phyloP scores from a whole-genome alignment of 2,797 vertebrate species.

The Hephaestus fuliginosus region DNA sequence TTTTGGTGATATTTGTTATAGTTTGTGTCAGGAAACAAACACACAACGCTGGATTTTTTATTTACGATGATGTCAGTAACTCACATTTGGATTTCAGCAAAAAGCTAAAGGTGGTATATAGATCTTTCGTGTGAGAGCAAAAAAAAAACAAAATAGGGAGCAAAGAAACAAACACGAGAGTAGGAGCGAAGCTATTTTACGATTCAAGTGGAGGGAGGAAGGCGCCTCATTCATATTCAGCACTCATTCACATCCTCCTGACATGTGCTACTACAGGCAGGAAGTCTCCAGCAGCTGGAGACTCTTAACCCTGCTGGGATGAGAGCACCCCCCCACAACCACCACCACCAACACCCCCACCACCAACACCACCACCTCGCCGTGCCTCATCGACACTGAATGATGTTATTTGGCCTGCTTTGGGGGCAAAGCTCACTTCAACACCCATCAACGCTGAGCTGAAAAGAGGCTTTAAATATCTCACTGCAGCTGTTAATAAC shows the following conservation, averaged over 20 bases:
- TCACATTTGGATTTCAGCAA: no score
- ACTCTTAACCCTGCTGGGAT: constrained; percentile 47
- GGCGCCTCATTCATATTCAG: constrained; percentile 56
- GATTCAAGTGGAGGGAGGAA: constrained; percentile 43
- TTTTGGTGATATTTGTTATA: background rate
- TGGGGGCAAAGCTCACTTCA: constrained; percentile 61
- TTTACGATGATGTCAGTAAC: no score
- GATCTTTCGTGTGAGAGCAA: no score
- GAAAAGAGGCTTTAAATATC: constrained; percentile 75
- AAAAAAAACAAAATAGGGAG: background rate
- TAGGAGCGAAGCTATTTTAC: constrained; percentile 17
- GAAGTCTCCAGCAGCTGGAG: constrained; percentile 66
- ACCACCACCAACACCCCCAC: no score
- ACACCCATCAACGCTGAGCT: constrained; percentile 55
- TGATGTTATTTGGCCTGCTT: constrained; percentile 56
- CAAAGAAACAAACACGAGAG: background rate
- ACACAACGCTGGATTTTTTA: background rate
- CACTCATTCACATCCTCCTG: constrained; percentile 46
- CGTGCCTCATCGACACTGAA: constrained; percentile 40
- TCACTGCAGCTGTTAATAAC: constrained; percentile 66
- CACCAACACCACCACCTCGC: no score
- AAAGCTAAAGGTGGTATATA: no score
- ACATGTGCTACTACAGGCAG: constrained; percentile 47
- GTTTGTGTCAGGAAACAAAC: background rate
- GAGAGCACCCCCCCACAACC: constrained; percentile 13